A percentile compares a stretch with the other conserved stretches of the same genome.
Evolutionary conservation across 2,888 invertebrate species (phyloP).

Genomic region (Meganola albula): DNA sequence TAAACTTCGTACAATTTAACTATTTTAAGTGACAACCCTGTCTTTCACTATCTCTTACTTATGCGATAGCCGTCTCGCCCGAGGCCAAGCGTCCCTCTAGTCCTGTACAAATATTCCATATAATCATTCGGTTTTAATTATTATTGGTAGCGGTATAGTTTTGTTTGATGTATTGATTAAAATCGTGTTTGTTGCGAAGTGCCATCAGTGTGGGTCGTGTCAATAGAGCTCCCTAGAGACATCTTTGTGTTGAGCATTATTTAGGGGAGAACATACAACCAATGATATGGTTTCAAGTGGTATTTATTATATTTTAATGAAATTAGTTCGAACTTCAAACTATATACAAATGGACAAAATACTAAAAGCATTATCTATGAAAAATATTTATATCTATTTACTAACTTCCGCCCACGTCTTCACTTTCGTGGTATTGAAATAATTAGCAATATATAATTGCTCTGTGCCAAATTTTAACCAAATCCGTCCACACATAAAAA

Average conservation of each 20-base stretch:
- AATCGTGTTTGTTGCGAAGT: slow-evolving; percentile 69
- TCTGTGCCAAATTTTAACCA: too few relatives aligned
- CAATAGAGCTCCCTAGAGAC: slow-evolving; percentile 53
- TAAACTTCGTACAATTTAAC: too few relatives aligned
- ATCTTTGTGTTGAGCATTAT: slow-evolving; percentile 13
- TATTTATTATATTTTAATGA: too few relatives aligned
- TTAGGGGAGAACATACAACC: slow-evolving; percentile 11
- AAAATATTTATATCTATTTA: too few relatives aligned
- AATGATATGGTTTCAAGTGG: not conserved
- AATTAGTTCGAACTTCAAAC: too few relatives aligned
- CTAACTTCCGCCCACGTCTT: too few relatives aligned
- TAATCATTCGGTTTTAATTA: slow-evolving; percentile 77
- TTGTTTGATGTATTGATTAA: slow-evolving; percentile 78
- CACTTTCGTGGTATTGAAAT: too few relatives aligned
- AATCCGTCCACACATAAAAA: too few relatives aligned
- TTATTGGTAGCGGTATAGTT: slow-evolving; percentile 72
- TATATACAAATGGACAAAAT: too few relatives aligned
- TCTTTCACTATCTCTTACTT: slow-evolving; percentile 40
- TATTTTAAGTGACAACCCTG: slow-evolving; percentile 25
- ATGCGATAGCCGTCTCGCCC: slow-evolving; percentile 47
- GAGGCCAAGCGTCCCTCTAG: slow-evolving; percentile 56
- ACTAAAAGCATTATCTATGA: too few relatives aligned
- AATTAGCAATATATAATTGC: too few relatives aligned
- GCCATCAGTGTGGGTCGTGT: slow-evolving; percentile 52
- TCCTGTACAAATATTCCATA: slow-evolving; percentile 74